Evolutionary conservation across 2,888 invertebrate genomes (phyloP).

Genomic region (Phortica okadai): DNA sequence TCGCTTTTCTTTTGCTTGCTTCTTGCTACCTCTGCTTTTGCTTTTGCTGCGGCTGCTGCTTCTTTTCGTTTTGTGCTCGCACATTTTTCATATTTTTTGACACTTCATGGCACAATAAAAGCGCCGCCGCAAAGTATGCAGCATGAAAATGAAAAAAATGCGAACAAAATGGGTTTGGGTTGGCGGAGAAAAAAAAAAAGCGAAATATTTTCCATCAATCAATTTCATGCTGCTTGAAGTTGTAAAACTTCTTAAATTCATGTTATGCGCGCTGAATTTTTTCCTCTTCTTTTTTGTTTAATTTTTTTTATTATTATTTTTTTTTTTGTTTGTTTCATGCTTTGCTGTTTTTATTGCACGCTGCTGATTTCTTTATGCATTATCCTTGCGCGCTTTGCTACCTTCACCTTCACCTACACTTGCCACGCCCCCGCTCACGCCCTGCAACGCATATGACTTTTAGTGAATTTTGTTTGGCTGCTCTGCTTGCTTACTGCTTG

Average conservation of each 20-base stretch:
- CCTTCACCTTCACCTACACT: background rate
- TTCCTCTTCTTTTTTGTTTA: constrained; percentile 34
- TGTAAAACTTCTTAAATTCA: constrained; percentile 66
- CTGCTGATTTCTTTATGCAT: constrained; percentile 6
- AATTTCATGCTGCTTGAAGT: constrained; percentile 65
- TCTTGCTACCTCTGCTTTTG: no score
- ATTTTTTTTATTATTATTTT: no score
- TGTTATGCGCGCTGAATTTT: constrained; percentile 42
- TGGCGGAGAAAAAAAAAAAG: background rate
- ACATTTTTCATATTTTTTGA: constrained; percentile 26
- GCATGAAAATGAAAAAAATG: background rate
- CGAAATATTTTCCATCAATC: constrained; percentile 59
- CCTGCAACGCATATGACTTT: background rate
- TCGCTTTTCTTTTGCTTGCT: constrained; percentile 65
- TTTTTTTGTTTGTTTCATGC: no score
- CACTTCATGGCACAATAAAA: constrained; percentile 7
- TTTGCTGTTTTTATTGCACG: no score
- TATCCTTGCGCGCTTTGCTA: background rate
- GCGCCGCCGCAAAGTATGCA: constrained; percentile 41
- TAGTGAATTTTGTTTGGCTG: constrained; percentile 7
- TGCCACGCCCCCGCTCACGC: background rate
- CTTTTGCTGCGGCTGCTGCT: constrained; percentile 14
- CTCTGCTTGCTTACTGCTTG: constrained; percentile 25
- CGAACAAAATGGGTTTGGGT: background rate
- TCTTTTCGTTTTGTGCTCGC: background rate